Conservation (phyloP, 1,140 invertebrate genomes). For the Conus ventricosus region DNA sequence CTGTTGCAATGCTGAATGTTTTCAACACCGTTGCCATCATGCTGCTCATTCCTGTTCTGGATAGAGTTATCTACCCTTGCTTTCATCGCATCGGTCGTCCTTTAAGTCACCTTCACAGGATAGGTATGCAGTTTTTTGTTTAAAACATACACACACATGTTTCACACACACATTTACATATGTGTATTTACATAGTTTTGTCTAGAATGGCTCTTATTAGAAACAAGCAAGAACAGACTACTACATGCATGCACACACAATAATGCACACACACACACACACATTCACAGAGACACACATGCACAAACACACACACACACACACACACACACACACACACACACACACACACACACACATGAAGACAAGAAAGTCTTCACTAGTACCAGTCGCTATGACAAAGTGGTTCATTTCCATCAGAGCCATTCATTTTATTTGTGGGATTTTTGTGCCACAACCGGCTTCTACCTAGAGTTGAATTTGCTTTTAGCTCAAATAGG, state of each 20-base stretch:
- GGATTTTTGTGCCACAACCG: not conserved
- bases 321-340: no score
- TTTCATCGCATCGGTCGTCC: slow-evolving; percentile 57
- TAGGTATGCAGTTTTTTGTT: slow-evolving; percentile 49
- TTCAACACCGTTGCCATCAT: slow-evolving; percentile 75
- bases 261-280: no score
- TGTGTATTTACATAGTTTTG: not conserved
- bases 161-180: not conserved
- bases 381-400: no score
- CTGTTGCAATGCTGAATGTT: slow-evolving; percentile 75
- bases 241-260: no score
- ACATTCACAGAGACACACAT: not conserved
- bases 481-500: no score
- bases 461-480: not conserved
- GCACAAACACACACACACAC: not conserved
- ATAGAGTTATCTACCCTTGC: slow-evolving; percentile 72
- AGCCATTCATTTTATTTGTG: not conserved
- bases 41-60: slow-evolving; percentile 74
- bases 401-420: no score
- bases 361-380: no score
- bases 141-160: slow-evolving; percentile 17
- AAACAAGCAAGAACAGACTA: no score
- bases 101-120: slow-evolving; percentile 64
- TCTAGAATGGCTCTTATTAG: not conserved
- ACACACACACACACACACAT: not conserved